Evolutionary conservation across 2,797 vertebrate species (phyloP).

Genomic region (Threskiornis aethiopicus): DNA sequence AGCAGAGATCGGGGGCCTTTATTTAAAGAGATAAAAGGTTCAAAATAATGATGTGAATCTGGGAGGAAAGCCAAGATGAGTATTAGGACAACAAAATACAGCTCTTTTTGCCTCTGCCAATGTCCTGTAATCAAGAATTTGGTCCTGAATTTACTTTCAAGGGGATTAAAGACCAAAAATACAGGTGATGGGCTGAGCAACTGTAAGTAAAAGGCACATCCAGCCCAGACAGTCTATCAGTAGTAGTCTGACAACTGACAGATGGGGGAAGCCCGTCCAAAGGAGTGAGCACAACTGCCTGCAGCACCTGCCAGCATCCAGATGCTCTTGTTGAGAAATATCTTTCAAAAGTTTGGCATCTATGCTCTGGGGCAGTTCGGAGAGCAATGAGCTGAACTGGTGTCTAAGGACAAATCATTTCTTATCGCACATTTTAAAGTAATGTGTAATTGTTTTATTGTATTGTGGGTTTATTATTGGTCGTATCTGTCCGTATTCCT

Average conservation of each 20-base stretch:
- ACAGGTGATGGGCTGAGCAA: not conserved
- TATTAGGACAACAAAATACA: not conserved
- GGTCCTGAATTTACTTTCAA: not conserved
- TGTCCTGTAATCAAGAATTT: not conserved
- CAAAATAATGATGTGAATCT: not conserved
- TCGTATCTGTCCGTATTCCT: not conserved
- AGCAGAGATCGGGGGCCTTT: not conserved
- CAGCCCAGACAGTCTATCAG: constrained; percentile 19
- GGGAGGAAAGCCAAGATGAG: not conserved
- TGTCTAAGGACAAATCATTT: not conserved
- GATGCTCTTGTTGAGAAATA: not conserved
- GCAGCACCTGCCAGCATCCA: constrained; percentile 8
- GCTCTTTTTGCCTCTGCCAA: not conserved
- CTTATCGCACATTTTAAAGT: not conserved
- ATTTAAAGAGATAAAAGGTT: not conserved
- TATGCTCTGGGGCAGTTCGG: not conserved
- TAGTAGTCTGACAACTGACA: not conserved
- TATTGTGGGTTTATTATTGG: not conserved
- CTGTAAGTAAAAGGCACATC: not conserved
- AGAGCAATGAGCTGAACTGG: not conserved
- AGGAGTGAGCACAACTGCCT: not conserved
- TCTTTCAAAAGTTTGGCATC: constrained; percentile 22
- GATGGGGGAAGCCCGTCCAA: constrained; percentile 14
- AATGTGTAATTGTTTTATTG: not conserved
- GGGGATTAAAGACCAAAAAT: not conserved